Base-by-base conservation (phyloP, 2,888 invertebrate genomes). In the Formica aserva region DNA sequence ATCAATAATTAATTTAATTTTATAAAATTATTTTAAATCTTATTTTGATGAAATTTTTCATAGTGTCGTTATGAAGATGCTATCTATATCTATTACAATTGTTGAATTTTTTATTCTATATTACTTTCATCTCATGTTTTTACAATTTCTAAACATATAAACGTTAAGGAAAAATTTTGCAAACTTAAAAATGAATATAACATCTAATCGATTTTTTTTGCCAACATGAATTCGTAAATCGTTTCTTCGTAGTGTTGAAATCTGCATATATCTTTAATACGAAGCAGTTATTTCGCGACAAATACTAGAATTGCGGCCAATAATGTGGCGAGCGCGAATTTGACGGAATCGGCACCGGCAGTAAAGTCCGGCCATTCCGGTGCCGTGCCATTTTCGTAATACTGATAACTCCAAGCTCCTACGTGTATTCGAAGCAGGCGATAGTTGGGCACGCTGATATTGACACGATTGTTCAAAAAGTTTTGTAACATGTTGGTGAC, bases 401-500 rank as follows among this genome's bases (percentile, higher is more conserved):
- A 96, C 87, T 97, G 95, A 94, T 97, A 97, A 92, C 96, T 97
- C 93, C 96, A 96, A 0, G 96, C 96, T 9, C 96, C 95, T 85
- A 96, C 95, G 0, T 96, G 96, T 82, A 96, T 95, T 80, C 86
- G 90, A 60, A 94, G 89, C 85, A 97, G 96, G 84, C 97, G 96
- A 93, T 97, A 97, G 94, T 97, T 97, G 22, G 96, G 95, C 90
- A 96, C 96, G 77, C 95, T 95, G 29, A 95, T 89, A 86, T 96
- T 95, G 66, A 97, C 95, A 82, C 96, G 96, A 83, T 96, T 96
- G 87, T 96, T 96, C 55, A 97, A 95, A 91, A 97, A 97, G 93
- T 96, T 96, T 89, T 96, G 97, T 86, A 97, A 94, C 72, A 96
- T 95, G 94, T 97, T 97, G n/a, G 97, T 95, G 13, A 97, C 95